Conservation (phyloP, 2,797 vertebrate species). For the Rhynchotus rufescens region DNA sequence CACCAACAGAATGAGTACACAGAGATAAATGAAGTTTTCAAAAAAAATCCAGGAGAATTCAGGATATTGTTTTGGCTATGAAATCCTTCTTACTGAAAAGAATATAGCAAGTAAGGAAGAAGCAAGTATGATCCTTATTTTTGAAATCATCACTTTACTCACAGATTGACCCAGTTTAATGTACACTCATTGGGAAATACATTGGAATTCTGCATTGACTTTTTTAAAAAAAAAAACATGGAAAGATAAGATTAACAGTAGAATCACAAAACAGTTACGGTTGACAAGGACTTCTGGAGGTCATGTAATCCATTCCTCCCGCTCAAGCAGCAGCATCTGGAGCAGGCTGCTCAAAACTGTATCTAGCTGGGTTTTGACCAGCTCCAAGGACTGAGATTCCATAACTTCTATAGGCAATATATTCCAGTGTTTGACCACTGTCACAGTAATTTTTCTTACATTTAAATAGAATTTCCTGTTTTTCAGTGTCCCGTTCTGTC, state of each 20-base stretch:
- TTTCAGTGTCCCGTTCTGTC: too few relatives aligned
- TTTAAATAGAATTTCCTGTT: too few relatives aligned
- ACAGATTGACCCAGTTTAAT: neutral
- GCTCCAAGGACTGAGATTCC: neutral
- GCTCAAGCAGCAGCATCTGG: neutral
- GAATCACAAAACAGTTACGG: neutral
- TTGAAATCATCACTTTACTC: neutral
- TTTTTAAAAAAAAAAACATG: neutral
- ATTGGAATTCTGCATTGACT: neutral
- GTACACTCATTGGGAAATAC: neutral
- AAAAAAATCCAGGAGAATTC: neutral
- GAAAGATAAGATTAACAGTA: neutral
- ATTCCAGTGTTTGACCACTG: too few relatives aligned
- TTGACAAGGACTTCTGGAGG: neutral
- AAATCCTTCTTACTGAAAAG: neutral
- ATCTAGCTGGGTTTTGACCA: neutral
- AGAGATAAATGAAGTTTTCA: neutral
- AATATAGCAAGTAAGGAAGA: neutral
- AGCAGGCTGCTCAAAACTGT: neutral
- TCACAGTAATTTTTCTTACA: too few relatives aligned
- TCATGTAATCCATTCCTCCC: neutral
- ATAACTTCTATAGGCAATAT: too few relatives aligned
- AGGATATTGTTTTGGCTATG: neutral
- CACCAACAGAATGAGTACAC: neutral
- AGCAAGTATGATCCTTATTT: neutral